Evolutionary conservation across 2,888 invertebrate genomes (phyloP), one percentile per base, ranked within the genome.

Genomic region (Coenonympha glycerion): DNA sequence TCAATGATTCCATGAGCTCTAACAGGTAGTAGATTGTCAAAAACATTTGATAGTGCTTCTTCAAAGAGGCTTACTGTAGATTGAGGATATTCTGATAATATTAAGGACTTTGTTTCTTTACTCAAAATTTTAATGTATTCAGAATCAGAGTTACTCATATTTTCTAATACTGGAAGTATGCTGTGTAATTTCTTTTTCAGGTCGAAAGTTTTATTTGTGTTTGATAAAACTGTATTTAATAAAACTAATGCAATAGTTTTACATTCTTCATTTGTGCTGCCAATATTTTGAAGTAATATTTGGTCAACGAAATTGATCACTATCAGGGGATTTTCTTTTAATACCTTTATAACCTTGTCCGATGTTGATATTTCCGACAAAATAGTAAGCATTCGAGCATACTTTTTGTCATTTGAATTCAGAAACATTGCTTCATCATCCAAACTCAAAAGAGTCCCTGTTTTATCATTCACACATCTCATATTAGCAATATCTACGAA

Each of bases 1-100:
- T 89, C 81, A 60, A 95, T 90, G 28, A 96, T 80, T 5, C 92
- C 96, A 78, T 96, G 95, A 8, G 93, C 95, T 70, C 92, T 89
- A 0, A 93, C 90, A n/a, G 95, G 95, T 39, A 96, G 73, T 49
- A 93, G 69, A 19, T 91, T 88, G 80, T 94, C 92, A 65, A 89
- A 90, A 15, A 92, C 81, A 72, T 94, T 91, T 44, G 88, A 75
- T 47, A 95, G 69, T 0, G 93, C 93, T 62, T 88, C 86, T 52
- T 90, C 89, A 64, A 90, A 91, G 34, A 86, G 77, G 44, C 88
- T 73, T 9, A 76, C 66, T 2, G 58, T 54, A 54, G 67, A 60
- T 19, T 63, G 51, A 8, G 60, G 53, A 44, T 58, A 59, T 26
- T 71, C 71, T 49, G 66, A 63, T 49, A 58, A 61, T 47, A 86